phyloP scores from a whole-genome alignment of 2,113 vertebrate genomes.

The Anguilla japonica region DNA sequence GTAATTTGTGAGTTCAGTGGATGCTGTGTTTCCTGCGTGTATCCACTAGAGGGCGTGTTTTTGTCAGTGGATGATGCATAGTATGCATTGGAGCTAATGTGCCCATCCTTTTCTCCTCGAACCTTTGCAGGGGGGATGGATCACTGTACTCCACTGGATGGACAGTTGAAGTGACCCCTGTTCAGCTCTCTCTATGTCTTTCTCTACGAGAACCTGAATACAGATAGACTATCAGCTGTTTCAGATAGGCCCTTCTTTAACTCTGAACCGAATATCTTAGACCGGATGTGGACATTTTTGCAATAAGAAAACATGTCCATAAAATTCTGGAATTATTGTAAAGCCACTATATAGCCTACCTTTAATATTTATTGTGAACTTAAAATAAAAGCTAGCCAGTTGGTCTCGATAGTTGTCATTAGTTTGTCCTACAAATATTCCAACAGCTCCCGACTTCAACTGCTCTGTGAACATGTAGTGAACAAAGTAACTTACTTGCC shows the following conservation, averaged over 20 bases:
- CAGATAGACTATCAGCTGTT: slow-evolving; percentile 14
- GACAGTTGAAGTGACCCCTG: background rate
- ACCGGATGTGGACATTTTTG: slow-evolving; percentile 12
- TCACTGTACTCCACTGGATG: background rate
- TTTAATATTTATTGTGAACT: background rate
- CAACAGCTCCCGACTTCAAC: too few species aligned
- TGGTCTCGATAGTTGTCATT: background rate
- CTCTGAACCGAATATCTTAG: background rate
- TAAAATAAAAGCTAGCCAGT: background rate
- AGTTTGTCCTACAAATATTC: background rate
- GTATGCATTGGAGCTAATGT: background rate
- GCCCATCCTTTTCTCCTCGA: background rate
- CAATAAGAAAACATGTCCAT: background rate
- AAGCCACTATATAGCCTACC: background rate
- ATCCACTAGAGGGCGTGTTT: slow-evolving; percentile 59
- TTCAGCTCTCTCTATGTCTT: background rate
- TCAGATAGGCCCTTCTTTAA: slow-evolving; percentile 17
- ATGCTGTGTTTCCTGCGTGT: background rate
- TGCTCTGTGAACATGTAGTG: too few species aligned
- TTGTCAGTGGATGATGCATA: slow-evolving; percentile 32
- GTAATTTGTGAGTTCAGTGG: background rate
- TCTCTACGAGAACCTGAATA: background rate
- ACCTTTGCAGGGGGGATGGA: background rate
- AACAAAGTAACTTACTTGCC: too few species aligned
- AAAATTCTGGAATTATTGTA: background rate